These are phyloP conservation scores for Onychomys leucogaster DNA, from an alignment of 2,797 vertebrate species.

Conservation along the genomic window DNA sequence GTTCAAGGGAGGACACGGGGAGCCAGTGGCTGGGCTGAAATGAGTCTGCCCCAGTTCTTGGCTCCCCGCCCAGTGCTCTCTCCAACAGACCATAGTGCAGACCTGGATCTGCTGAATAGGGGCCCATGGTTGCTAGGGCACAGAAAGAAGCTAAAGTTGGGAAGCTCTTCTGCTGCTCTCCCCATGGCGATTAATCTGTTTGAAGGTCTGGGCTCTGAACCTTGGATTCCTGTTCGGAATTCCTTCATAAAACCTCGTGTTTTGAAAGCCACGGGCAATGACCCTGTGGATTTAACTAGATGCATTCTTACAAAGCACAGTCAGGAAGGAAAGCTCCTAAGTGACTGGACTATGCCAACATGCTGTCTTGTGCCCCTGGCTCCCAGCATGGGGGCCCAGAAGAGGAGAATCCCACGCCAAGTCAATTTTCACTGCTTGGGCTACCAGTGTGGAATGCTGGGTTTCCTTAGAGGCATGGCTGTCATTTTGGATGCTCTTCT, in stretches of 20 bases:
- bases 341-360: constrained; percentile 79
- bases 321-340: constrained; percentile 77
- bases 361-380: constrained; percentile 73
- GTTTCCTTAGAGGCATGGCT: constrained; percentile 72
- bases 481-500: constrained; percentile 79
- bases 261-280: constrained; percentile 81
- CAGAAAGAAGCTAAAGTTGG: constrained; percentile 73
- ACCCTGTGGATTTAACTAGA: constrained; percentile 82
- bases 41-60: constrained; percentile 67
- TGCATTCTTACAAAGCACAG: constrained; percentile 77
- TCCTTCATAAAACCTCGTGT: constrained; percentile 79
- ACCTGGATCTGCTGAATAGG: constrained; percentile 70
- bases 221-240: constrained; percentile 78
- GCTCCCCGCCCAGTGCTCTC: constrained; percentile 69
- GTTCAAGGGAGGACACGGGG: constrained; percentile 33
- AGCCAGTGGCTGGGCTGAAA: constrained; percentile 59
- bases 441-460: constrained; percentile 75
- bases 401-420: constrained; percentile 80
- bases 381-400: constrained; percentile 72
- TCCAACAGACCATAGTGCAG: constrained; percentile 75
- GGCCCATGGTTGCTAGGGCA: constrained; percentile 76
- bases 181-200: constrained; percentile 82
- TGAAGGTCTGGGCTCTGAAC: constrained; percentile 82
- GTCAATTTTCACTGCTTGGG: constrained; percentile 82
- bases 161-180: constrained; percentile 75